Evolutionary conservation across 2,797 vertebrate species (phyloP).

Genomic region (Phoeniculus purpureus): DNA sequence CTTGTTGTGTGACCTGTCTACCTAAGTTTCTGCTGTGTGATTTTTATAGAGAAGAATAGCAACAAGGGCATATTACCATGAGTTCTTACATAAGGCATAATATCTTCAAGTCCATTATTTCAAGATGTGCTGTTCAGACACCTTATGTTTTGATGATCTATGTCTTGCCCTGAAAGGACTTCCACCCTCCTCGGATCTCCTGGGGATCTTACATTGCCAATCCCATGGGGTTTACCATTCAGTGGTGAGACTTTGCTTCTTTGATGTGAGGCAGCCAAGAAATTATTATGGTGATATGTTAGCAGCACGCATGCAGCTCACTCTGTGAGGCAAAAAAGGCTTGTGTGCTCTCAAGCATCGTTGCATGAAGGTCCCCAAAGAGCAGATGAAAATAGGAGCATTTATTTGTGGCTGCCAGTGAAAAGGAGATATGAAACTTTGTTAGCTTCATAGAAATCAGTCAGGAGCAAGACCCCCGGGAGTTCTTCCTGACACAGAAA

Average conservation of each 20-base stretch:
- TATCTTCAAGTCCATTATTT: not conserved
- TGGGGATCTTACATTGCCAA: not conserved
- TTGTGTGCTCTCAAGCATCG: not conserved
- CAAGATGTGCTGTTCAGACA: not conserved
- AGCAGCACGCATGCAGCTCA: not conserved
- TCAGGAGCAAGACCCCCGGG: not conserved
- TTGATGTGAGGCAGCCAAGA: not conserved
- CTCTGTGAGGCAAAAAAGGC: conserved; percentile 8
- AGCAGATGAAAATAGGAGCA: conserved; percentile 40
- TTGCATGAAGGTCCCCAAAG: conserved; percentile 40
- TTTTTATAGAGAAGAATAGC: conserved; percentile 29
- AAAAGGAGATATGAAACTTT: conserved; percentile 30
- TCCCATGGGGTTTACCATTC: not conserved
- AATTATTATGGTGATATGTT: not conserved
- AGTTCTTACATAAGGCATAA: not conserved
- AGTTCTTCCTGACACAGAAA: not conserved
- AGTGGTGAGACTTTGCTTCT: not conserved
- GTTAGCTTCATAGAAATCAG: not conserved
- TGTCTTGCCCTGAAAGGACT: not conserved
- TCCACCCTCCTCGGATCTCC: accelerated
- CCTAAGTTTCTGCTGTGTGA: not conserved
- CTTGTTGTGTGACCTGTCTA: conserved; percentile 9
- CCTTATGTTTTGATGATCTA: not conserved
- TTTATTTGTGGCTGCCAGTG: conserved; percentile 57
- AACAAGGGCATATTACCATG: not conserved